A percentile compares a stretch with the other conserved stretches of the same genome.
Evolutionary conservation across 2,888 invertebrate species (phyloP).

Genomic region (Hedya salicella): DNA sequence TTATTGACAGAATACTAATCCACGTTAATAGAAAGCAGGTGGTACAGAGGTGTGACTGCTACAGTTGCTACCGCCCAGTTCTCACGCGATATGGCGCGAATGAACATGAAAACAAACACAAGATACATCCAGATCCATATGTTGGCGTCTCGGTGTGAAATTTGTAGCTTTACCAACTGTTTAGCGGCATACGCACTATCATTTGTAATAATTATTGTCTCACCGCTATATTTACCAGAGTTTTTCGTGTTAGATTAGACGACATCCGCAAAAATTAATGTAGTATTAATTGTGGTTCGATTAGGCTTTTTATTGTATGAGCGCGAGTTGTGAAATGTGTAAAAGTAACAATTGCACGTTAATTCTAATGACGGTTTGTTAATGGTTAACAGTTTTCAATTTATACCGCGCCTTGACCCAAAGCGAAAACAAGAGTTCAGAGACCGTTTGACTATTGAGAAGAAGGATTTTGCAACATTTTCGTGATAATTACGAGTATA

Average conservation of each 20-base stretch:
- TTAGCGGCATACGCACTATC: conserved; percentile 82
- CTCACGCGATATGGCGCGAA: conserved; percentile 83
- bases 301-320: conserved; percentile 31
- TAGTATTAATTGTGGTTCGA: conserved; percentile 36
- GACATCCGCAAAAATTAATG: conserved; percentile 45
- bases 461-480: neutral
- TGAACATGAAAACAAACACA: conserved; percentile 82
- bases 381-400: conserved; percentile 15
- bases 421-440: conserved; percentile 15
- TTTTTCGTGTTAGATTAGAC: conserved; percentile 66
- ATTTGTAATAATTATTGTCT: conserved; percentile 85
- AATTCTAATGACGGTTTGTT: conserved; percentile 18
- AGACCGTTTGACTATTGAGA: neutral
- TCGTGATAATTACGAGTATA: too few relatives aligned
- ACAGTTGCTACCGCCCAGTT: conserved; percentile 75
- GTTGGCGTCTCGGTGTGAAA: conserved; percentile 84
- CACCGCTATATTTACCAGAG: conserved; percentile 78
- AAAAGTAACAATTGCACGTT: conserved; percentile 37
- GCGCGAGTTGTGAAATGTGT: conserved; percentile 28
- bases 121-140: conserved; percentile 84
- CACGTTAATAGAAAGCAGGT: conserved; percentile 66
- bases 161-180: conserved; percentile 84
- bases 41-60: conserved; percentile 72
- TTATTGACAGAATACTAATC: conserved; percentile 72
- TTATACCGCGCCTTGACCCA: conserved; percentile 18